These are phyloP conservation scores for Drosophila prostipennis DNA, from an alignment of 2,888 invertebrate genomes.

Conservation along the genomic window DNA sequence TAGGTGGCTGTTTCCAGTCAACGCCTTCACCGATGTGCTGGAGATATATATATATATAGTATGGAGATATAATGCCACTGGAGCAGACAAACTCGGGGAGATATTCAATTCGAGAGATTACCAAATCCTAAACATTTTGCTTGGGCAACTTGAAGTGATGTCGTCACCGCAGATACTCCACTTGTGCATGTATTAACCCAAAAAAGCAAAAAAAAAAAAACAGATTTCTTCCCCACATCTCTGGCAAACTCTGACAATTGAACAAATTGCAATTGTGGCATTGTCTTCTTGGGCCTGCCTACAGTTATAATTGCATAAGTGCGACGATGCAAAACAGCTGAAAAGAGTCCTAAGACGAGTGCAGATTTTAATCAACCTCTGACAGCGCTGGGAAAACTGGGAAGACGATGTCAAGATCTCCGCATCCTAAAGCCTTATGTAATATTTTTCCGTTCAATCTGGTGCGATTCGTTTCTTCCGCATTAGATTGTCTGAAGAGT, in stretches of 20 bases:
- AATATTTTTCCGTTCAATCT: constrained; percentile 15
- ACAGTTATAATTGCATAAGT: constrained; percentile 76
- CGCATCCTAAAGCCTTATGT: not conserved
- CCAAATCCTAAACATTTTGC: constrained; percentile 40
- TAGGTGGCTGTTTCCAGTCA: constrained; percentile 39
- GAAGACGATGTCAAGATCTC: constrained; percentile 30
- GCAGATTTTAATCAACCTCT: constrained; percentile 30
- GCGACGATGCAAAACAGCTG: constrained; percentile 51
- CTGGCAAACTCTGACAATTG: constrained; percentile 32
- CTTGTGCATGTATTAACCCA: constrained; percentile 44
- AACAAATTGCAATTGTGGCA: constrained; percentile 46
- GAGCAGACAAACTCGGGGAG: constrained; percentile 3
- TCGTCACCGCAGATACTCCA: constrained; percentile 44
- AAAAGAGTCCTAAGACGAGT: constrained; percentile 1
- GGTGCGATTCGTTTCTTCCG: constrained; percentile 32
- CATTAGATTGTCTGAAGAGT: constrained; percentile 17
- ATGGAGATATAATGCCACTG: not conserved
- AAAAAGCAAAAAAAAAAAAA: constrained; percentile 28
- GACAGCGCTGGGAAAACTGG: constrained; percentile 32
- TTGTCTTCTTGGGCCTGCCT: constrained; percentile 45
- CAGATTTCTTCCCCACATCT: constrained; percentile 34
- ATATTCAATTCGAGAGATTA: constrained; percentile 34
- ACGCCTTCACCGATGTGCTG: constrained; percentile 26
- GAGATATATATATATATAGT: not conserved
- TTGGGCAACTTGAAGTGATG: constrained; percentile 39